Percentiles rank a stretch among this genome's conserved stretches.
Evolutionary conservation across 2,888 invertebrate genomes (phyloP).

Genomic region (Sicus ferrugineus): DNA sequence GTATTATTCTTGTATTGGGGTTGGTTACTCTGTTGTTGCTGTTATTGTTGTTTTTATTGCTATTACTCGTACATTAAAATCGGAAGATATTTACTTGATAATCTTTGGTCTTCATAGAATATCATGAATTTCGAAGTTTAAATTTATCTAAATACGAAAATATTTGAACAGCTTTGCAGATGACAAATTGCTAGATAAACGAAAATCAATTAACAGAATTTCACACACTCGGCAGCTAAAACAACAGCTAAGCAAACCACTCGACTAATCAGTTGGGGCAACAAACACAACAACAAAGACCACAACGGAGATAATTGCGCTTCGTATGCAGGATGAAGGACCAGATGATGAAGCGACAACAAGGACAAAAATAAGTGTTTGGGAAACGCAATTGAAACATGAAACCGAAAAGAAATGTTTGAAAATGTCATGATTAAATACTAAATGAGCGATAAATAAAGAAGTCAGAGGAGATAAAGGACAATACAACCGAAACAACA

Average conservation of each 20-base stretch:
- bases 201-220: constrained; percentile 46
- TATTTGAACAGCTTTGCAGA: no score
- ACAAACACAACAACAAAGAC: neutral
- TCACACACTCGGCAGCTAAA: neutral
- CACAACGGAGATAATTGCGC: neutral
- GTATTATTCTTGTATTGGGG: no score
- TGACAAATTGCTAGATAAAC: constrained; percentile 51
- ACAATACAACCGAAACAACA: neutral
- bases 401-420: constrained; percentile 29
- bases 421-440: constrained; percentile 16
- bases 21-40: no score
- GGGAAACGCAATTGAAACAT: neutral
- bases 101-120: neutral
- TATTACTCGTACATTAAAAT: no score
- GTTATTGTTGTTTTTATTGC: no score
- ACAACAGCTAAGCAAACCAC: neutral
- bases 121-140: neutral
- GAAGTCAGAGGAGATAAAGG: neutral
- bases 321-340: no score
- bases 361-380: neutral
- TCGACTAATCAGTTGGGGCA: neutral
- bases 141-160: no score
- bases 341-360: neutral
- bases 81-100: no score
- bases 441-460: constrained; percentile 24